Evolutionary conservation across 2,797 vertebrate genomes (phyloP), one percentile per base, ranked within the genome.

Genomic region (Halcyon smyrnensis): DNA sequence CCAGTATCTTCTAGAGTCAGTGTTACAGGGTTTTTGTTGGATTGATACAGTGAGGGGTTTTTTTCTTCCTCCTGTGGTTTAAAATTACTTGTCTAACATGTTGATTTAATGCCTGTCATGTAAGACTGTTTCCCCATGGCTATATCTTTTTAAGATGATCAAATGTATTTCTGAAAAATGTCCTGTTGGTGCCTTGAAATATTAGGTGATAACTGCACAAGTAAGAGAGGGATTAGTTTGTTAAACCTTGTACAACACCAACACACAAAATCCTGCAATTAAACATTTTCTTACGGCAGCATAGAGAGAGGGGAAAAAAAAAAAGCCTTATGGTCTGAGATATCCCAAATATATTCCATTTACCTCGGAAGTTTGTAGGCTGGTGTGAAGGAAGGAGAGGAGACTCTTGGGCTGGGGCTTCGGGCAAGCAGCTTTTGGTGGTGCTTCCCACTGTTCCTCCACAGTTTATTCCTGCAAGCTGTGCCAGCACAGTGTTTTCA

Each of bases 31-130:
- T 80, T 96, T 96, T 93, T 93, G 92, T 64, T 96, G 93, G 95
- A 74, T 93, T 80, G 71, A 64, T 92, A 69, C 12, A 84, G 65
- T 69, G 63, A 74, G 69, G 51, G 8, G 10, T 18, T 59, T 60
- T 84, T 81, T 88, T 27, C 60, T 57, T 87, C 65, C 80, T 94
- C 80, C 50, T 67, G 80, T 86, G 92, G 93, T 97, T 94, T 96
- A 90, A 95, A 94, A 90, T 94, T 83, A 83, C 96, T 85, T 27
- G 3, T 90, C 93, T 94, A 90, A 82, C 69, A 30, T 76, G 74
- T 84, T 93, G 83, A 95, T 94, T 96, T 95, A 87, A 87, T 91
- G 41, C 60, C 90, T 88, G 81, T 93, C 90, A 41, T 90, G 88
- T 94, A 96, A 84, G 86, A 82, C 69, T 90, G 24, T 80, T 86